Evolutionary conservation across 2,113 vertebrate genomes (phyloP).

Genomic region (Ammodramus savannarum): DNA sequence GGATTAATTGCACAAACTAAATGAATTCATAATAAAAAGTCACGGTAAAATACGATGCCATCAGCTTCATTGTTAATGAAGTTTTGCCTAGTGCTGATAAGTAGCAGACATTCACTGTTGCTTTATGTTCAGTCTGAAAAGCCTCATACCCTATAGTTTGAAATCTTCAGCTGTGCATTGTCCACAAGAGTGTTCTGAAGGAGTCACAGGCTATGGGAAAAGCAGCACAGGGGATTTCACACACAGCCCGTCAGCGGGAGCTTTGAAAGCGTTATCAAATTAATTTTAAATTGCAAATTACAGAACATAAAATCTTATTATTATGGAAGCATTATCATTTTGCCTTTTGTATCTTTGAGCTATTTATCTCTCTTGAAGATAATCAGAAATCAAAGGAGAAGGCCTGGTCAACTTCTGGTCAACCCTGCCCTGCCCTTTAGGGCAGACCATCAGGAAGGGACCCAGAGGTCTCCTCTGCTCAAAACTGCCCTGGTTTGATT

Average conservation of each 20-base stretch:
- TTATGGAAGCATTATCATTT: neutral
- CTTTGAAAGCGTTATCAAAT: neutral
- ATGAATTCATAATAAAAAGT: slow-evolving; percentile 58
- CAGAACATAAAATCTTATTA: neutral
- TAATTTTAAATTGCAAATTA: neutral
- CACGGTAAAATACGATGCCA: slow-evolving; percentile 29
- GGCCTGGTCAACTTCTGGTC: neutral
- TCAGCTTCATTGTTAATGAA: slow-evolving; percentile 48
- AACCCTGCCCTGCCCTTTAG: neutral
- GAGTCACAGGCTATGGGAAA: slow-evolving; percentile 52
- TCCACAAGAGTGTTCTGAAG: slow-evolving; percentile 38
- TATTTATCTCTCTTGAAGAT: neutral
- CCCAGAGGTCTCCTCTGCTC: neutral
- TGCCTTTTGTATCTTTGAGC: neutral
- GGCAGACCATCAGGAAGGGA: neutral
- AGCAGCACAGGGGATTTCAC: slow-evolving; percentile 33
- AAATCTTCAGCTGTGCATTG: slow-evolving; percentile 42
- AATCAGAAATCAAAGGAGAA: neutral
- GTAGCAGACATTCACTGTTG: slow-evolving; percentile 49
- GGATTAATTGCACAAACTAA: slow-evolving; percentile 62
- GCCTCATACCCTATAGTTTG: slow-evolving; percentile 42
- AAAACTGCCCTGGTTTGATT: neutral
- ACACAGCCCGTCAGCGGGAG: neutral
- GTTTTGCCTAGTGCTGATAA: slow-evolving; percentile 41
- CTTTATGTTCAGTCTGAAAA: slow-evolving; percentile 43